Conservation (phyloP, 2,797 vertebrate species). For the Prionace glauca region DNA sequence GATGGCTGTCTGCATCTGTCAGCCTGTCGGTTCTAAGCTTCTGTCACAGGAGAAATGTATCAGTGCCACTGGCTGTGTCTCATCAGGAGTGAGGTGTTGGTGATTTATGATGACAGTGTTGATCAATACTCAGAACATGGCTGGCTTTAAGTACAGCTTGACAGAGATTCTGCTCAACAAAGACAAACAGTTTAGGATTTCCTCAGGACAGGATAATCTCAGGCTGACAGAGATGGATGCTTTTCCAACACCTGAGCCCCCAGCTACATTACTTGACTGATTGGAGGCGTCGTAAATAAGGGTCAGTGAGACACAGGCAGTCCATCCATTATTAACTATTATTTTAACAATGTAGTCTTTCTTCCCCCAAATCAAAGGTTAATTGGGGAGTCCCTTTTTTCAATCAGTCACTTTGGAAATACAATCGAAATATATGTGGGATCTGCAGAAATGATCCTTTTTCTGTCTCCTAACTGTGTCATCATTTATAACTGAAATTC, state of each 20-base stretch:
- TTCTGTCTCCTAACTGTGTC: not conserved
- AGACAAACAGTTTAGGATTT: conserved; percentile 24
- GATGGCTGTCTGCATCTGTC: not conserved
- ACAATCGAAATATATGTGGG: not conserved
- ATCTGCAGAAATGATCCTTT: not conserved
- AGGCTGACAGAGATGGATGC: not conserved
- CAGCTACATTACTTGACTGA: not conserved
- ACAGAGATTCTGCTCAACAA: not conserved
- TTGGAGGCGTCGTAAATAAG: not conserved
- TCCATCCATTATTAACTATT: not conserved
- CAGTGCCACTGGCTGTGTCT: conserved; percentile 10
- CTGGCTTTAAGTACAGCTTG: not conserved
- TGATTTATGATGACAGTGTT: conserved; percentile 15
- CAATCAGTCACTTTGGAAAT: not conserved
- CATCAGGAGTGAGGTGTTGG: not conserved
- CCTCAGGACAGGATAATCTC: not conserved
- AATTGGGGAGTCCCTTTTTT: not conserved
- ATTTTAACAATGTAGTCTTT: not conserved
- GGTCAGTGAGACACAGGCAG: not conserved
- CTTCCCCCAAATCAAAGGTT: not conserved
- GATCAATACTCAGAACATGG: conserved; percentile 3
- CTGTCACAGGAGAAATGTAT: not conserved
- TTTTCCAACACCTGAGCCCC: not conserved
- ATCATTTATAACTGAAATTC: too few relatives aligned
- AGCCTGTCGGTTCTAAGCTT: not conserved